These are phyloP conservation scores for Calephelis nemesis DNA, from an alignment of 1,140 invertebrate genomes.

Conservation along the genomic window DNA sequence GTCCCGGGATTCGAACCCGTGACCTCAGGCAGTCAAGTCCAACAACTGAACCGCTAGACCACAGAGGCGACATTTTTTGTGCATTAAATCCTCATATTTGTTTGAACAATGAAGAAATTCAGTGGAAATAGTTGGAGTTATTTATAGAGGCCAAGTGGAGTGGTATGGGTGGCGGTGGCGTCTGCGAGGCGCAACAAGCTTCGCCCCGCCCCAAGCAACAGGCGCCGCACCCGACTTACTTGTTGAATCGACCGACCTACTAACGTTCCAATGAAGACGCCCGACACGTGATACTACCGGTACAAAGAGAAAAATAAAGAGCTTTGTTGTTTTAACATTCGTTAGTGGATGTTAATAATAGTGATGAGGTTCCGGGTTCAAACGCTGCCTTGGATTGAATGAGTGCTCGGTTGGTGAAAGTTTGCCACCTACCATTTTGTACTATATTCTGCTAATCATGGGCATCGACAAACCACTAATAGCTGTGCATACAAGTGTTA, in stretches of 20 bases:
- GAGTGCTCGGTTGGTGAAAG: too few species aligned
- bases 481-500: too few species aligned
- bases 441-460: too few species aligned
- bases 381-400: too few species aligned
- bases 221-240: constrained; percentile 66
- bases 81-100: too few species aligned
- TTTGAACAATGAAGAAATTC: not conserved
- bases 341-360: not conserved
- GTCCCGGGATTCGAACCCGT: too few species aligned
- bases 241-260: constrained; percentile 78
- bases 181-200: constrained; percentile 69
- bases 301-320: constrained; percentile 19
- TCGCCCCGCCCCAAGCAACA: constrained; percentile 63
- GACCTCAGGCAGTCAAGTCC: too few species aligned
- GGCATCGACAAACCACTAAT: too few species aligned
- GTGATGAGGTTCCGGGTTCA: too few species aligned
- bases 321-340: not conserved
- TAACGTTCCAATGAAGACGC: constrained; percentile 66
- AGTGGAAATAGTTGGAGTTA: constrained; percentile 6
- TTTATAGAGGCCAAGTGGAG: constrained; percentile 7
- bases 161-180: constrained; percentile 38
- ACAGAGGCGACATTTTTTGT: too few species aligned
- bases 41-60: too few species aligned
- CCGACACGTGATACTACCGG: constrained; percentile 48
- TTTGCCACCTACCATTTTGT: too few species aligned